These are phyloP conservation scores for Brachymystax lenok DNA, from an alignment of 2,797 vertebrate genomes.

Conservation along the genomic window DNA sequence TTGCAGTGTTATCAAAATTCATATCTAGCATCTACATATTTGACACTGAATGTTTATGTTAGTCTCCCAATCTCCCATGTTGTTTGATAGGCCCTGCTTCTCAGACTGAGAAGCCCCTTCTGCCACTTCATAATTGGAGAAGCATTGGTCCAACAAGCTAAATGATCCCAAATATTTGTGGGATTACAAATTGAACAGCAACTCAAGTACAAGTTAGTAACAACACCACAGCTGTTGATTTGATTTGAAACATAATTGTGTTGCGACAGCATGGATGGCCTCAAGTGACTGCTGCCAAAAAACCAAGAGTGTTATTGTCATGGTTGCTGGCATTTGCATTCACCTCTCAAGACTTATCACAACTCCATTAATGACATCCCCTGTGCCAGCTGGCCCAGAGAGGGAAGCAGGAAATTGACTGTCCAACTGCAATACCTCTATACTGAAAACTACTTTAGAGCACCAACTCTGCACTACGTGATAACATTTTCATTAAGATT, in stretches of 20 bases:
- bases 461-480: slow-evolving; percentile 24
- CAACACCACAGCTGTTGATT: not conserved
- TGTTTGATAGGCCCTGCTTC: slow-evolving; percentile 1
- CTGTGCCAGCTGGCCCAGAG: slow-evolving; percentile 13
- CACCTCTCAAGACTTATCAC: slow-evolving; percentile 26
- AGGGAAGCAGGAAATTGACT: slow-evolving; percentile 26
- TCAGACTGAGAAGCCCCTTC: not conserved
- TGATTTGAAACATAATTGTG: slow-evolving; percentile 14
- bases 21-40: not conserved
- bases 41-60: not conserved
- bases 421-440: slow-evolving; percentile 9
- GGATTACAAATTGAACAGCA: not conserved
- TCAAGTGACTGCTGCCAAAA: slow-evolving; percentile 6
- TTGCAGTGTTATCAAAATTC: not conserved
- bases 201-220: not conserved
- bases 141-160: not conserved
- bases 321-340: slow-evolving; percentile 1
- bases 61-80: not conserved
- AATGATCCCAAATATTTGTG: not conserved
- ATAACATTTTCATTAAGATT: slow-evolving; percentile 38
- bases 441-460: slow-evolving; percentile 9
- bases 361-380: slow-evolving; percentile 22
- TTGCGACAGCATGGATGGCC: not conserved
- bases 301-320: slow-evolving; percentile 14
- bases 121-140: slow-evolving; percentile 3